phyloP scores from a whole-genome alignment of 2,888 invertebrate species.

The Atethmia centrago region DNA sequence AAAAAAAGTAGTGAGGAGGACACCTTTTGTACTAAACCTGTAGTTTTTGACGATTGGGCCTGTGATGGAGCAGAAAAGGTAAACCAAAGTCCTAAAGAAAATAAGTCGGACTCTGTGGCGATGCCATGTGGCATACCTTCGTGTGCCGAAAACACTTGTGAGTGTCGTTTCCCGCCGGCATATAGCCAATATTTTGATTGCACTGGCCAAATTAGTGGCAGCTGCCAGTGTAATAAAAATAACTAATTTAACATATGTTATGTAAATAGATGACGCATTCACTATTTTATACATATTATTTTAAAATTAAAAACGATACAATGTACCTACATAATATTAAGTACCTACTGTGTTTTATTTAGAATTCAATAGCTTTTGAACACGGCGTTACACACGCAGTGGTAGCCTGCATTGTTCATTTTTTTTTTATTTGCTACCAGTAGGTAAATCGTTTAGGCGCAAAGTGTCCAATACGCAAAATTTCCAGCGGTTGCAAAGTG shows the following conservation, averaged over 20 bases:
- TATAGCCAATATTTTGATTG: slow-evolving; percentile 15
- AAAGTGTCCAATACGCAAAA: no score
- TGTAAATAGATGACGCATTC: slow-evolving; percentile 9
- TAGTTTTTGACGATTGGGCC: neutral
- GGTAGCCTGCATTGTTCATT: no score
- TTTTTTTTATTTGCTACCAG: no score
- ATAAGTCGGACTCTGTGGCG: neutral
- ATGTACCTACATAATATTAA: neutral
- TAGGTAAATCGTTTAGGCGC: no score
- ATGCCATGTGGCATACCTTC: neutral
- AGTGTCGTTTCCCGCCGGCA: slow-evolving; percentile 15
- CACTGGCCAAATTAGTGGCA: slow-evolving; percentile 15
- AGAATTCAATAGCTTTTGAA: neutral
- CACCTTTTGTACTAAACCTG: neutral
- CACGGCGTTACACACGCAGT: no score
- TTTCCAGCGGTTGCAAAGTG: no score
- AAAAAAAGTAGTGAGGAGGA: neutral
- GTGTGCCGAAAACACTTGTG: slow-evolving; percentile 13
- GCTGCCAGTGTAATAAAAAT: slow-evolving; percentile 17
- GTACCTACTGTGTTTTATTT: slow-evolving; percentile 4
- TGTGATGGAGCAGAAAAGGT: neutral
- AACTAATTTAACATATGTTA: neutral
- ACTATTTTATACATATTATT: slow-evolving; percentile 8
- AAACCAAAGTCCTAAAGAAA: neutral
- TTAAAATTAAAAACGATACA: neutral